Percentiles rank a stretch among this genome's conserved stretches.
phyloP scores from a whole-genome alignment of 2,888 invertebrate species.

The Drosophila neutralis region DNA sequence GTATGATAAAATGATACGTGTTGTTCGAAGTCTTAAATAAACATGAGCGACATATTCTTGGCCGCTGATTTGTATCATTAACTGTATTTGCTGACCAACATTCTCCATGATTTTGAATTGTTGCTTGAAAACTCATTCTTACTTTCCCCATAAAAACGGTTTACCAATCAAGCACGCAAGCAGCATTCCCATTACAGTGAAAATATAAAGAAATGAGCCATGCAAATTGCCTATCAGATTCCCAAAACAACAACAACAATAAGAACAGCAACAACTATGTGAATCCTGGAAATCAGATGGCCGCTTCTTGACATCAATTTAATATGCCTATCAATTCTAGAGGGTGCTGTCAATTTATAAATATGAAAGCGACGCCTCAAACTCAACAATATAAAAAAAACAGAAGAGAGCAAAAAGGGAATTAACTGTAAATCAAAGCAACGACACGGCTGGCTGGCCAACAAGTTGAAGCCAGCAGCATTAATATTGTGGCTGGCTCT shows the following conservation, averaged over 20 bases:
- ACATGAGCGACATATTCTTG: neutral
- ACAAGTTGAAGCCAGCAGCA: conserved; percentile 33
- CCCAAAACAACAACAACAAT: conserved; percentile 12
- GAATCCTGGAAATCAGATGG: conserved; percentile 23
- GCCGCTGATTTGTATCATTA: neutral
- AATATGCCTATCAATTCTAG: conserved; percentile 52
- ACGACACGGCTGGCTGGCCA: conserved; percentile 30
- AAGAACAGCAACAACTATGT: neutral
- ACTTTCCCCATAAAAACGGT: neutral
- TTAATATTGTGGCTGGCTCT: conserved; percentile 24
- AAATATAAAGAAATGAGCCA: conserved; percentile 7
- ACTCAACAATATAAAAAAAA: conserved; percentile 12
- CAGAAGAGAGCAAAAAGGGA: neutral
- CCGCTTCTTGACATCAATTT: conserved; percentile 53
- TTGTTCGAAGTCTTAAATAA: neutral
- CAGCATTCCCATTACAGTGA: conserved; percentile 7
- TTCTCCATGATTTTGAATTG: neutral
- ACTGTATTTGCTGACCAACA: neutral
- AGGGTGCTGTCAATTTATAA: conserved; percentile 42
- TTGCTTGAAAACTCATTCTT: neutral
- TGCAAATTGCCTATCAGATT: conserved; percentile 46
- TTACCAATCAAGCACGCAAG: neutral
- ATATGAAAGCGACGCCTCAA: conserved; percentile 41
- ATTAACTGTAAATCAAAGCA: conserved; percentile 44
- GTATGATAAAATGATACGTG: neutral